A percentile compares a stretch with the other conserved stretches of the same genome.
phyloP scores from a whole-genome alignment of 2,113 vertebrate genomes.

The Gopherus flavomarginatus region DNA sequence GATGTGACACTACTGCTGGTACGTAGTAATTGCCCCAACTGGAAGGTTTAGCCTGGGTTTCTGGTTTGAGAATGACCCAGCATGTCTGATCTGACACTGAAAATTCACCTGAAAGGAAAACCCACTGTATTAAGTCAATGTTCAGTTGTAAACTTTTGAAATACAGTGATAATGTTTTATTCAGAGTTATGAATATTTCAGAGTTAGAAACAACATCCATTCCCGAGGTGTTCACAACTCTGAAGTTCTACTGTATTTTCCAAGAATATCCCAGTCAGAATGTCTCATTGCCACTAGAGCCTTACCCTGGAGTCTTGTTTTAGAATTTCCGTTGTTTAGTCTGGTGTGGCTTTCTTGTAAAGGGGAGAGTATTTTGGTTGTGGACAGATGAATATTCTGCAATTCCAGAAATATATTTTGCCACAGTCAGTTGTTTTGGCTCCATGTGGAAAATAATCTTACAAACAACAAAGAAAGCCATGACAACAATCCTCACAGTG shows the following conservation, averaged over 20 bases:
- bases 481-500: neutral
- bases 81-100: neutral
- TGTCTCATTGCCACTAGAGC: accelerated
- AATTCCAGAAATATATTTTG: neutral
- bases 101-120: neutral
- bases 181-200: neutral
- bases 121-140: neutral
- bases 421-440: neutral
- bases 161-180: too few species aligned
- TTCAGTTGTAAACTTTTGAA: neutral
- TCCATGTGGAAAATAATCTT: neutral
- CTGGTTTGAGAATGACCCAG: neutral
- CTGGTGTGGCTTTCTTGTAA: neutral
- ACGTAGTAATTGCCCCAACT: neutral
- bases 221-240: neutral
- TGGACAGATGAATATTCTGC: neutral
- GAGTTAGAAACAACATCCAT: neutral
- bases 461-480: neutral
- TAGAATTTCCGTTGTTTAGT: neutral
- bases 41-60: neutral
- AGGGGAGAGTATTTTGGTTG: neutral
- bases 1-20: neutral
- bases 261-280: neutral
- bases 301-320: neutral
- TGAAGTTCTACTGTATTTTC: neutral